A percentile compares a stretch with the other conserved stretches of the same genome.
These are phyloP conservation scores for Tanytarsus gracilentus DNA, from an alignment of 2,888 invertebrate genomes.

Conservation along the genomic window DNA sequence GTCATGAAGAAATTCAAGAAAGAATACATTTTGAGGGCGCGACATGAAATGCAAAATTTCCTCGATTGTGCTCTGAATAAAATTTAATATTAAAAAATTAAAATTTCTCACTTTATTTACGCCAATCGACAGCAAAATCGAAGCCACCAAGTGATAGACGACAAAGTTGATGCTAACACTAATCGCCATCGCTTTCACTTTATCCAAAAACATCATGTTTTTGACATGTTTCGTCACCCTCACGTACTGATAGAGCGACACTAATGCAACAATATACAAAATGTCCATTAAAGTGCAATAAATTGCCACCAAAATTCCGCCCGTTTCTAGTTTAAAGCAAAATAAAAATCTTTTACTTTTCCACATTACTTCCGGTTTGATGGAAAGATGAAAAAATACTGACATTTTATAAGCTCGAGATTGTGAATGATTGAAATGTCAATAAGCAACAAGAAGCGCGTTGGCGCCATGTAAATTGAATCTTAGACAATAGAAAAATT, in stretches of 20 bases:
- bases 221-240: not conserved
- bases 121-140: not conserved
- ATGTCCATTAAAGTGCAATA: not conserved
- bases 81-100: not conserved
- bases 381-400: too few relatives aligned
- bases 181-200: not conserved
- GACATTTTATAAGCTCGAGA: too few relatives aligned
- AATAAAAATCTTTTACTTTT: not conserved
- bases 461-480: too few relatives aligned
- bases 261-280: not conserved
- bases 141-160: not conserved
- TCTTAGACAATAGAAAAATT: too few relatives aligned
- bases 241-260: not conserved
- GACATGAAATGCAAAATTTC: too few relatives aligned
- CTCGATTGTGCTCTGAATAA: too few relatives aligned
- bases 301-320: not conserved
- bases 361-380: too few relatives aligned
- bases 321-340: not conserved
- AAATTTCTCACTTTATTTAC: not conserved
- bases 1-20: too few relatives aligned
- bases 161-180: not conserved
- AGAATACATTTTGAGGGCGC: too few relatives aligned
- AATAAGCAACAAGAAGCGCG: too few relatives aligned
- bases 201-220: conserved; percentile 2
- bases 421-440: too few relatives aligned